phyloP scores from a whole-genome alignment of 2,797 vertebrate species.

The Onychomys torridus region DNA sequence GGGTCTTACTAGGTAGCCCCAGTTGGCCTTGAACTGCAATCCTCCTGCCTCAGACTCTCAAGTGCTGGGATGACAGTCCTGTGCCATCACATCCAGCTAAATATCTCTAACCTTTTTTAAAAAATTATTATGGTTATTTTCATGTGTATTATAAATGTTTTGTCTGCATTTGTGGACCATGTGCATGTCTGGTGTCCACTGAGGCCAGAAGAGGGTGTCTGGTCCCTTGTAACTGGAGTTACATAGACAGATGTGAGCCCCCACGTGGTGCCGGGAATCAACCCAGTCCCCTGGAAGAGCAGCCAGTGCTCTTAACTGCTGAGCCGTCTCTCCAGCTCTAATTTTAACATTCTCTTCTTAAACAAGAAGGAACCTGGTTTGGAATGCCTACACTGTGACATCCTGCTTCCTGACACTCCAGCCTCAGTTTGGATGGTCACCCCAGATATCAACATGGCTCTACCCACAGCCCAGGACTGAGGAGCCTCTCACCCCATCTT shows the following conservation, averaged over 20 bases:
- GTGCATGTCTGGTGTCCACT: not conserved
- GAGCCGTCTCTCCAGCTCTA: not conserved
- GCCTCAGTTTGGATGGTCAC: not conserved
- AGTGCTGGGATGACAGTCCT: not conserved
- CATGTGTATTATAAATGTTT: not conserved
- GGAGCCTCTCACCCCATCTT: no score
- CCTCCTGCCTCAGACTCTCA: not conserved
- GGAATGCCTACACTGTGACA: no score
- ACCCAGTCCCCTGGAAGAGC: not conserved
- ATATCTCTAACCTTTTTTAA: not conserved
- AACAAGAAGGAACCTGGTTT: not conserved
- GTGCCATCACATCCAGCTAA: not conserved
- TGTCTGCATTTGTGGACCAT: not conserved
- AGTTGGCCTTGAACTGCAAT: not conserved
- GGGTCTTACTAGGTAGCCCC: not conserved
- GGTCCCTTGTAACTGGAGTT: not conserved
- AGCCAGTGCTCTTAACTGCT: not conserved
- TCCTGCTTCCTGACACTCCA: not conserved
- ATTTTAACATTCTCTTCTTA: not conserved
- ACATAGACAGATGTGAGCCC: not conserved
- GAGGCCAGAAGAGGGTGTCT: not conserved
- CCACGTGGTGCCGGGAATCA: not conserved
- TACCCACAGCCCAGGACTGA: not conserved
- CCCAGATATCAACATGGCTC: no score
- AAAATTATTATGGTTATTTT: not conserved